Percentiles rank a stretch among this genome's conserved stretches.
phyloP scores from a whole-genome alignment of 2,888 invertebrate genomes.

The Stenurella melanura region DNA sequence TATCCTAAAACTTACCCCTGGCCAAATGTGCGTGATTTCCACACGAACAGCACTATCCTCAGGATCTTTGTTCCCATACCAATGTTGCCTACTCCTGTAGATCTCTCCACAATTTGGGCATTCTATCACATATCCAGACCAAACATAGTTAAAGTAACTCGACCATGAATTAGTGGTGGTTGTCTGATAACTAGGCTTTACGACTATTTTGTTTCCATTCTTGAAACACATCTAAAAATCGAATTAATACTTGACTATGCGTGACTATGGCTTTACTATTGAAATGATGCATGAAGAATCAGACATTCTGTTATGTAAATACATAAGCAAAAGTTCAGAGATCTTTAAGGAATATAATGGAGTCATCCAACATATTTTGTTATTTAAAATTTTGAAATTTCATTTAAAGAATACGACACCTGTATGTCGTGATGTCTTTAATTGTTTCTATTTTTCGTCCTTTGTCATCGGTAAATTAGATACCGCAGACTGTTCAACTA shows the following conservation, averaged over 20 bases:
- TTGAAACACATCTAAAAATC: conserved; percentile 68
- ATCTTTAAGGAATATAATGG: no score
- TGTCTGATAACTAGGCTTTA: conserved; percentile 75
- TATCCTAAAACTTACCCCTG: conserved; percentile 74
- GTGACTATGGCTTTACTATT: no score
- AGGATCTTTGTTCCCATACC: conserved; percentile 87
- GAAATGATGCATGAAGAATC: no score
- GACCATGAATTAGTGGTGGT: conserved; percentile 77
- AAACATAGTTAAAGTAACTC: conserved; percentile 83
- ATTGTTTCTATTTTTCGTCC: no score
- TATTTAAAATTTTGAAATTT: no score
- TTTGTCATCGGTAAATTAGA: no score
- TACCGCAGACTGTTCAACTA: no score
- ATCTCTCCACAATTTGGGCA: conserved; percentile 85
- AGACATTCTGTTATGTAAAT: no score
- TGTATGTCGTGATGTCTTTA: no score
- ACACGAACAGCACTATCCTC: conserved; percentile 81
- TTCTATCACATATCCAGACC: conserved; percentile 87
- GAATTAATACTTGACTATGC: no score
- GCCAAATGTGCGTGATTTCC: conserved; percentile 83
- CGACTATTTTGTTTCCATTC: conserved; percentile 75
- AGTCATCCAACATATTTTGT: neutral
- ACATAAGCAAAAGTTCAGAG: no score
- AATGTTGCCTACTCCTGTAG: conserved; percentile 83
- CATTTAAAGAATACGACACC: no score